phyloP scores from a whole-genome alignment of 1,140 invertebrate species.

The Andrena cerasifolii region DNA sequence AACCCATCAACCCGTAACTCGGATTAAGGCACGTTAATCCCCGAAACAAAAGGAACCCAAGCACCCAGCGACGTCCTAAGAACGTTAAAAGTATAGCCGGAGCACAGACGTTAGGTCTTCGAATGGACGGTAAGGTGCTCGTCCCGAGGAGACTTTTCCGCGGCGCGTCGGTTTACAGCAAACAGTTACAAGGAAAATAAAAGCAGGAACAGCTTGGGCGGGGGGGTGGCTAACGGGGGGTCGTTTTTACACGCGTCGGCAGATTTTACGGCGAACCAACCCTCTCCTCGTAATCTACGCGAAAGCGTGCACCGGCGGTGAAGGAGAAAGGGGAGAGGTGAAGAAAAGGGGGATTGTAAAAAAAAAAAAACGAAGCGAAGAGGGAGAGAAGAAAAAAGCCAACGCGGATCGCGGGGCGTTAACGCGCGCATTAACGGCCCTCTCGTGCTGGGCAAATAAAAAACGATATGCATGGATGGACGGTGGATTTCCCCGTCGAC shows the following conservation, averaged over 20 bases:
- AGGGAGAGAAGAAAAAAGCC: not conserved
- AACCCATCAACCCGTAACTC: too few species aligned
- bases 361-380: conserved; percentile 20
- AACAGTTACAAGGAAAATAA: conserved; percentile 44
- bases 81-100: conserved; percentile 19
- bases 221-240: conserved; percentile 27
- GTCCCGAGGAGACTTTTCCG: conserved; percentile 40
- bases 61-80: not conserved
- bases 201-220: conserved; percentile 26
- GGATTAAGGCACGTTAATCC: too few species aligned
- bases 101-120: conserved; percentile 16
- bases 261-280: conserved; percentile 46
- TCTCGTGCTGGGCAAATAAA: conserved; percentile 45
- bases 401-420: conserved; percentile 36
- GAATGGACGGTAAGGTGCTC: not conserved
- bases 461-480: conserved; percentile 50
- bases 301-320: not conserved
- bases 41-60: too few species aligned
- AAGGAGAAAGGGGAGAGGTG: not conserved
- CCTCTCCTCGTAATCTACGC: conserved; percentile 43
- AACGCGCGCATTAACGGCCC: conserved; percentile 50
- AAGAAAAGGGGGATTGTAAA: conserved; percentile 37
- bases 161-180: conserved; percentile 13
- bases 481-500: conserved; percentile 40
- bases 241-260: conserved; percentile 52